These are phyloP conservation scores for Branchellion lobata DNA, from an alignment of 2,888 invertebrate species.

Conservation along the genomic window DNA sequence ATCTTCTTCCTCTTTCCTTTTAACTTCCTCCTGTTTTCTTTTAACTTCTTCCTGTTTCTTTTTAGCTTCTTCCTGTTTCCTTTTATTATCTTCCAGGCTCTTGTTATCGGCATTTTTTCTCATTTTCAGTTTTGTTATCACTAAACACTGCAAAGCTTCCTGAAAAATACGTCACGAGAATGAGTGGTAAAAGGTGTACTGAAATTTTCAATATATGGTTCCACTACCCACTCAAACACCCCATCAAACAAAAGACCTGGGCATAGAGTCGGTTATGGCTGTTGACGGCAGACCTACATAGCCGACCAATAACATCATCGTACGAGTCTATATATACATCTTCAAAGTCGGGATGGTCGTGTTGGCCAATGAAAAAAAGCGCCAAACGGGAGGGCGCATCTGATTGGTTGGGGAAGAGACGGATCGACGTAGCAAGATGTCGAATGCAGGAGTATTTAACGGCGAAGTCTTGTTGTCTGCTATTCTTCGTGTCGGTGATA, in stretches of 20 bases:
- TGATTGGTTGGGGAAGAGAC: conserved; percentile 9
- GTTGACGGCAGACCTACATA: background rate
- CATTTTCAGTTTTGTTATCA: background rate
- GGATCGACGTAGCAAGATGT: background rate
- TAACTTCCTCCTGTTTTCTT: too few relatives aligned
- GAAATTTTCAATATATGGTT: too few relatives aligned
- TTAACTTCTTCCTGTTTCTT: too few relatives aligned
- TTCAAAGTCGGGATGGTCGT: too few relatives aligned
- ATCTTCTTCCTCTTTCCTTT: background rate
- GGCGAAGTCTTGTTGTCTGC: background rate
- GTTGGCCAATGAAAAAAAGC: background rate
- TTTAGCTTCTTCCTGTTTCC: too few relatives aligned
- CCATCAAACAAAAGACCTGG: background rate
- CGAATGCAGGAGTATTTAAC: background rate
- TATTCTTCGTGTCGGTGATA: background rate
- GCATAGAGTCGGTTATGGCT: background rate
- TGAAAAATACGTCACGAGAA: too few relatives aligned
- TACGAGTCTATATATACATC: too few relatives aligned
- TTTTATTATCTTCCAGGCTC: too few relatives aligned
- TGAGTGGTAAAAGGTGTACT: too few relatives aligned
- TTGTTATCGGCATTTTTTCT: too few relatives aligned
- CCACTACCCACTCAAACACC: background rate
- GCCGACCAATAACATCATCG: background rate
- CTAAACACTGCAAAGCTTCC: background rate
- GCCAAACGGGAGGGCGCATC: background rate